Conservation (phyloP, 2,113 vertebrate species). For the Nothoprocta pentlandii region DNA sequence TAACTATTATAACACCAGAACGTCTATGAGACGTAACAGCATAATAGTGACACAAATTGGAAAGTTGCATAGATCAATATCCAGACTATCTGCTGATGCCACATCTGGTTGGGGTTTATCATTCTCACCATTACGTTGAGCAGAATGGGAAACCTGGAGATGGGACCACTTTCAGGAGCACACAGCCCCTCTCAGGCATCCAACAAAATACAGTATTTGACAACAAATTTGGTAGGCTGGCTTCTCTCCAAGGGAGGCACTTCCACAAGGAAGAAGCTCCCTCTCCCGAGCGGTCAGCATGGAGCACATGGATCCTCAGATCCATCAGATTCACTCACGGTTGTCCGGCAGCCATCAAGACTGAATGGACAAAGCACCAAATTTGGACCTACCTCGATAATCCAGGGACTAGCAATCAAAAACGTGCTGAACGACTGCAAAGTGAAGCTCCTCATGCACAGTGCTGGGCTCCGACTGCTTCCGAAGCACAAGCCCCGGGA, state of each 20-base stretch:
- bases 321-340: not conserved
- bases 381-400: not conserved
- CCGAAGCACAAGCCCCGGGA: not conserved
- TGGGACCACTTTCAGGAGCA: not conserved
- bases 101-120: not conserved
- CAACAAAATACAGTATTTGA: not conserved
- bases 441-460: not conserved
- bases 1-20: not conserved
- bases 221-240: not conserved
- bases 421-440: not conserved
- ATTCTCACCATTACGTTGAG: not conserved
- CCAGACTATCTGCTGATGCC: not conserved
- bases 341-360: not conserved
- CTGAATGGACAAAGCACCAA: not conserved
- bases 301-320: not conserved
- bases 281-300: not conserved
- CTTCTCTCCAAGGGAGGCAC: not conserved
- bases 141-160: not conserved
- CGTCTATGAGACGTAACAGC: no score
- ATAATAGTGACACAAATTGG: not conserved
- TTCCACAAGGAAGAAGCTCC: not conserved
- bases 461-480: not conserved
- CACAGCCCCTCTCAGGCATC: fast-evolving
- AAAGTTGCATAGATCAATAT: not conserved
- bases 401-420: not conserved